These are phyloP conservation scores for Lepus townsendii DNA, from an alignment of 2,797 vertebrate species.

Conservation along the genomic window DNA sequence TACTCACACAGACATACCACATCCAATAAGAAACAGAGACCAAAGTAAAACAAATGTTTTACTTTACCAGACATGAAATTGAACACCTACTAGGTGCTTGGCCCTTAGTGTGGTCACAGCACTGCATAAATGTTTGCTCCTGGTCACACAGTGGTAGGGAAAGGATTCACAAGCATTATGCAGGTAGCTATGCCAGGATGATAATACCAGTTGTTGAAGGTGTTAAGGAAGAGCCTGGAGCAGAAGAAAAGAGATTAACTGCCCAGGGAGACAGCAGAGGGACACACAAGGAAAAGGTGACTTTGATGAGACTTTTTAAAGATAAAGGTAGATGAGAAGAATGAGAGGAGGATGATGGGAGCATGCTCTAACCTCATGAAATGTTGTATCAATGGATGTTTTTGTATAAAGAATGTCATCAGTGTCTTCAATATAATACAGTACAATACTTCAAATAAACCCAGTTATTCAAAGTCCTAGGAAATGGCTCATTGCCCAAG, in stretches of 20 bases:
- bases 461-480: background rate
- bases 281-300: background rate
- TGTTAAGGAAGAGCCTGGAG: background rate
- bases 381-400: background rate
- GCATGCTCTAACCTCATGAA: background rate
- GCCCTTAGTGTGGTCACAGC: background rate
- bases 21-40: background rate
- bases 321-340: background rate
- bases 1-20: background rate
- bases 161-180: background rate
- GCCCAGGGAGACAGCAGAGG: background rate
- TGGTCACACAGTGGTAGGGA: rapidly evolving
- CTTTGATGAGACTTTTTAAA: background rate
- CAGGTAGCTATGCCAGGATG: no score
- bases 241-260: background rate
- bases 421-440: background rate
- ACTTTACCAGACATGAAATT: background rate
- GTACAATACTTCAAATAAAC: background rate
- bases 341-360: background rate
- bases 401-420: background rate
- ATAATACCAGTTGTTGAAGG: background rate
- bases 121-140: background rate
- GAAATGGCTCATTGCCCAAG: background rate
- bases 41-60: background rate
- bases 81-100: background rate